A percentile compares a stretch with the other conserved stretches of the same genome.
These are phyloP conservation scores for Oreochromis spilurus DNA, from an alignment of 2,113 vertebrate species.

Conservation along the genomic window DNA sequence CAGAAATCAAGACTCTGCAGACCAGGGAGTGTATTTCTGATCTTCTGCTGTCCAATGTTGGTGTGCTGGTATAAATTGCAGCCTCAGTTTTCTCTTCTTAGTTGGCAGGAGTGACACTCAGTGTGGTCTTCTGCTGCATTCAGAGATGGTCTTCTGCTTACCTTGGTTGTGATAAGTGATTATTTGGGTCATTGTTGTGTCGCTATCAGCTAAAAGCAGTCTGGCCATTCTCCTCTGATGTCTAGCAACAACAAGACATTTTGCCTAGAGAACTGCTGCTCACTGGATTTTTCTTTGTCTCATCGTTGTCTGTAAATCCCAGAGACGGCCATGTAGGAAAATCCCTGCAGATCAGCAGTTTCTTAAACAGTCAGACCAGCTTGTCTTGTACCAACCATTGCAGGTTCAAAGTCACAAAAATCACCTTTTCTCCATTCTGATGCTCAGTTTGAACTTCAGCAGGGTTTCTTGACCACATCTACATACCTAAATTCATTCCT, in stretches of 20 bases:
- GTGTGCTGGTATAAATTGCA: background rate
- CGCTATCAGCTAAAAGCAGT: background rate
- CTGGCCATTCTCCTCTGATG: background rate
- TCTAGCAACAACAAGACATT: background rate
- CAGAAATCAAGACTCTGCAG: background rate
- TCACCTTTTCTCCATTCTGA: background rate
- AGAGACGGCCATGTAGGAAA: background rate
- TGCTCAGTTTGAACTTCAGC: background rate
- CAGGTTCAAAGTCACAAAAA: background rate
- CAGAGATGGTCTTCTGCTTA: background rate
- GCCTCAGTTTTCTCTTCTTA: background rate
- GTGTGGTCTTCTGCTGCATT: background rate
- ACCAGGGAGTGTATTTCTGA: background rate
- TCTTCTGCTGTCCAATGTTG: background rate
- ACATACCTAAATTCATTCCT: background rate
- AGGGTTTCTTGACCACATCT: background rate
- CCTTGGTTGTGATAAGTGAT: background rate
- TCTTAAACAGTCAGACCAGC: background rate
- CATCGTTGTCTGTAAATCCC: background rate
- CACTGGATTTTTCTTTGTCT: background rate
- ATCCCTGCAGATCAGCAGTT: background rate
- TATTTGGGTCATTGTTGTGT: background rate
- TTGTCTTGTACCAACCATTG: background rate
- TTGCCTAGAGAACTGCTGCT: background rate
- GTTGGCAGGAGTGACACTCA: background rate